Evolutionary conservation across 64 coral and sea anemone species (phyloP), one percentile per base, ranked within the genome.

Genomic region (Montipora cactus): DNA sequence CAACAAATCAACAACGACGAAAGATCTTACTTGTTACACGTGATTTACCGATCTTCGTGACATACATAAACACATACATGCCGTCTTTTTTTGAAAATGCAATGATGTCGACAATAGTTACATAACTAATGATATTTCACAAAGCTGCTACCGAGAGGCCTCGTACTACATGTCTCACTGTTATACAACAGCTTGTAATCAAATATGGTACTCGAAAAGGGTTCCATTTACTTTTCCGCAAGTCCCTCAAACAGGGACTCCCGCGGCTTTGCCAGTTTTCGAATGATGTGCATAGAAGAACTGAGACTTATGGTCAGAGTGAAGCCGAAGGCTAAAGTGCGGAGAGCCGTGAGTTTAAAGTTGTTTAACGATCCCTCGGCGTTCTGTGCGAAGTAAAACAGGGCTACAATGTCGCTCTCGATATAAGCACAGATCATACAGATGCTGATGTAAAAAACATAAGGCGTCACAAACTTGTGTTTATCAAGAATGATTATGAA

Each of bases 201-300:
- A 55, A 55, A 55, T 55, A 3, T 9, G 52, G 9, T 55, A 55
- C 52, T 9, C 6, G 1, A 23, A 55, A 55, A 55, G 61, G 73
- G 25, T 76, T 13, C 37, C 1, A 11, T 22, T 22, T 19, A 71
- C 20, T 71, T 71, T 71, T 71, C 68, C 5, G 68, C 9, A 0
- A 71, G 68, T 5, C 8, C 5, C 68, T 71, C 68, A 23, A 71
- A 71, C 68, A 71, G 4, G 10, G 68, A 71, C 21, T 71, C 68
- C 8, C 20, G 4, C 19, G 68, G 68, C 68, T 8, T 22, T 71
- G 68, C 19, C n/a, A 71, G 68, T 8, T 71, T 71, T 71, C 68
- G 20, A 21, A 71, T 71, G 5, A 71, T 71, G 20, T 71, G n/a
- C 68, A 71, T 71, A 71, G 68, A 71, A 71, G 68, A 71, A 71